phyloP scores from a whole-genome alignment of 2,797 vertebrate species.

The Babyrousa celebensis region DNA sequence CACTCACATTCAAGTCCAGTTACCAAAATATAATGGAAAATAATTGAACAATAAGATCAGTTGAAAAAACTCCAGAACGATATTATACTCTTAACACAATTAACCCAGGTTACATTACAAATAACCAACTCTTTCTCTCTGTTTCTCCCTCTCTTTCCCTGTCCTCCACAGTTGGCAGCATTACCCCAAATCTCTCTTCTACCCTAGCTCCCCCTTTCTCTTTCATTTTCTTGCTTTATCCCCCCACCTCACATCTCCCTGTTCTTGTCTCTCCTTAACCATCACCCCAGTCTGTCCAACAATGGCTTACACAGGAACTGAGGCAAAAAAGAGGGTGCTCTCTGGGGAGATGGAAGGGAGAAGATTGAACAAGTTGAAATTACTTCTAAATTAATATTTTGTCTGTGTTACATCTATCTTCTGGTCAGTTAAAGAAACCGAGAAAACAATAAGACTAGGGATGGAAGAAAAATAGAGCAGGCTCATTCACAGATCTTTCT shows the following conservation, averaged over 20 bases:
- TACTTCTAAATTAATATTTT: constrained; percentile 61
- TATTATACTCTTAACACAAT: background rate
- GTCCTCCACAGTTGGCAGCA: background rate
- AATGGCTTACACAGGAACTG: background rate
- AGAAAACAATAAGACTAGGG: background rate
- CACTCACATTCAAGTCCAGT: constrained; percentile 35
- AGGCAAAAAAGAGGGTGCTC: background rate
- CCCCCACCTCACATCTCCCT: background rate
- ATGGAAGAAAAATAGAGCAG: background rate
- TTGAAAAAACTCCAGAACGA: constrained; percentile 49
- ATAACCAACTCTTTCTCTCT: constrained; percentile 84
- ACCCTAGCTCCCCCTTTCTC: background rate
- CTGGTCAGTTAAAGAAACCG: constrained; percentile 59
- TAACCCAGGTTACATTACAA: constrained; percentile 87
- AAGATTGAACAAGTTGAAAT: background rate
- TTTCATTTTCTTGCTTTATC: constrained; percentile 6
- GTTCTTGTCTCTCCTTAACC: background rate
- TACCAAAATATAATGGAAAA: constrained; percentile 51
- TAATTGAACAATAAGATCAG: constrained; percentile 2
- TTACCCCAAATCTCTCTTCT: background rate
- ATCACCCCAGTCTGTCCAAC: background rate
- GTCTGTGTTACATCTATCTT: constrained; percentile 21
- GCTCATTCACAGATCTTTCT: constrained; percentile 29
- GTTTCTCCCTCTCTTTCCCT: background rate
- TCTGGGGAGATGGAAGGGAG: background rate